Percentiles rank a stretch among this genome's conserved stretches.
Conservation (phyloP, 2,888 invertebrate species). For the Lepidocyrtinus sp. region DNA sequence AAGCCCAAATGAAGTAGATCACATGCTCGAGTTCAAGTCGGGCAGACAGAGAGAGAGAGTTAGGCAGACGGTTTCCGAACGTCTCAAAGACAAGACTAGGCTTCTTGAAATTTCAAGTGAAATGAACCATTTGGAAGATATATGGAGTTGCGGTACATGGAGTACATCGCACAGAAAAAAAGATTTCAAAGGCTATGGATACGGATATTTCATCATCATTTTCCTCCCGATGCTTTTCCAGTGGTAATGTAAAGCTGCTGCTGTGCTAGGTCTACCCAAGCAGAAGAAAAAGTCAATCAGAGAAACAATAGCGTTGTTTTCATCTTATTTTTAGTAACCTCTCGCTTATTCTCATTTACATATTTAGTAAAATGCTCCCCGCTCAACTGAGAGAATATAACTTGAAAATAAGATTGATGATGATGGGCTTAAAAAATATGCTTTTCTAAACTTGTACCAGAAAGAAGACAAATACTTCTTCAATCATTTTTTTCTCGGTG, state of each 20-base stretch:
- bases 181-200: background rate
- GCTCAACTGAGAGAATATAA: background rate
- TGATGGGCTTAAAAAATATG: background rate
- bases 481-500: background rate
- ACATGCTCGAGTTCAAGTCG: too few relatives aligned
- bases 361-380: background rate
- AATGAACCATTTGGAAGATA: slow-evolving; percentile 60
- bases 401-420: background rate
- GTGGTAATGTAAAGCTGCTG: slow-evolving; percentile 22
- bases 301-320: background rate
- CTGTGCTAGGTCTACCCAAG: slow-evolving; percentile 18
- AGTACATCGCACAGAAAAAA: background rate
- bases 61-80: too few relatives aligned
- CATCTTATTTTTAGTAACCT: background rate
- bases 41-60: too few relatives aligned
- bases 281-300: background rate
- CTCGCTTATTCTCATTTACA: background rate
- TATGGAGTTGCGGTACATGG: slow-evolving; percentile 28
- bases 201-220: slow-evolving; percentile 44
- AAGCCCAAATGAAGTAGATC: too few relatives aligned
- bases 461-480: too few relatives aligned
- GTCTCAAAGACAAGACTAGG: too few relatives aligned
- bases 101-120: slow-evolving; percentile 52
- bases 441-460: too few relatives aligned
- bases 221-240: background rate